Evolutionary conservation across 2,113 vertebrate genomes (phyloP).

Genomic region (Carettochelys insculpta): DNA sequence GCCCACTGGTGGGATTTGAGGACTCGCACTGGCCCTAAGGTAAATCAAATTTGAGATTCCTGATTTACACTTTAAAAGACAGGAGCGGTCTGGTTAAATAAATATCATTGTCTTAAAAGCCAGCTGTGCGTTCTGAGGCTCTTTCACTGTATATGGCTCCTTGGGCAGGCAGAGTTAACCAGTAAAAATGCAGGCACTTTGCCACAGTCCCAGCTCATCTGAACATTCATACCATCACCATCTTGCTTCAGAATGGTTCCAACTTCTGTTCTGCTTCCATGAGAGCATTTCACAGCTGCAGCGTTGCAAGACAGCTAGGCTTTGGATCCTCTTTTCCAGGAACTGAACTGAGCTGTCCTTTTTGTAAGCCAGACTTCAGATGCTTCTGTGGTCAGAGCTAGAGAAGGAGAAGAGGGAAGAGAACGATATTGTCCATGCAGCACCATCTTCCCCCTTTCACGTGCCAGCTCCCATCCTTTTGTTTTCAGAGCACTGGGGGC

Average conservation of each 20-base stretch:
- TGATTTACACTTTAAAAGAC: slow-evolving; percentile 24
- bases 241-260: too few species aligned
- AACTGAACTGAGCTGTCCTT: neutral
- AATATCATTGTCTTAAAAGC: neutral
- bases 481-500: neutral
- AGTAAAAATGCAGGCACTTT: neutral
- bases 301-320: neutral
- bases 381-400: neutral
- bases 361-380: neutral
- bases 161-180: neutral
- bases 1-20: too few species aligned
- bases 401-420: neutral
- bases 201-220: neutral
- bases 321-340: neutral
- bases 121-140: neutral
- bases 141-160: neutral
- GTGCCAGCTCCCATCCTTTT: neutral
- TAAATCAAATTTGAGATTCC: too few species aligned
- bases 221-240: neutral
- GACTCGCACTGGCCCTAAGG: too few species aligned
- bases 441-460: neutral
- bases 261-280: neutral
- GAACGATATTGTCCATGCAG: neutral
- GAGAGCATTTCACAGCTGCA: neutral
- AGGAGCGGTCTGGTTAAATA: slow-evolving; percentile 24